These are phyloP conservation scores for Drosophila pseudoobscura DNA, from an alignment of 1,140 invertebrate species.

Conservation along the genomic window DNA sequence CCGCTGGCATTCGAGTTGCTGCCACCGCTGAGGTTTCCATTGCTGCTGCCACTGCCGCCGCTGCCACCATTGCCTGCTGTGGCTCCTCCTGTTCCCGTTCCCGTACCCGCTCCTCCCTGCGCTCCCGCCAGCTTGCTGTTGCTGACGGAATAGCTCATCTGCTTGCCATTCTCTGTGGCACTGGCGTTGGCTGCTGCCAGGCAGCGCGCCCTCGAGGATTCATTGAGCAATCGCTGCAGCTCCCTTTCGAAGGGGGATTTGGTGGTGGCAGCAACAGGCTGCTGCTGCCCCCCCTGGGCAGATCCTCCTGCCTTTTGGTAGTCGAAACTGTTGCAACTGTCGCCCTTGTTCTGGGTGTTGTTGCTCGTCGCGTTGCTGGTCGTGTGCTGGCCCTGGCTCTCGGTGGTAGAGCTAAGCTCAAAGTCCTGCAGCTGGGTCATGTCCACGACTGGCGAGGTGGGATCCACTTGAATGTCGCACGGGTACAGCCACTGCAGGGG, in stretches of 20 bases:
- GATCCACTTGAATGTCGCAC: conserved; percentile 85
- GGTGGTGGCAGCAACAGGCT: conserved; percentile 25
- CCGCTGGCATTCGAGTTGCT: conserved; percentile 78
- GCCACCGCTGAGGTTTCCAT: conserved; percentile 76
- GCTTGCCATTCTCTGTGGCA: conserved; percentile 66
- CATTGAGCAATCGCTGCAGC: conserved; percentile 89
- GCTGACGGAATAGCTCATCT: conserved; percentile 39
- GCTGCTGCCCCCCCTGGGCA: not conserved
- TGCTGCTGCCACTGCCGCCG: conserved; percentile 62
- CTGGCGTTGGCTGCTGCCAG: conserved; percentile 25
- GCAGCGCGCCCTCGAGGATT: conserved; percentile 81
- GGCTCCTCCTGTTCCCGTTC: conserved; percentile 1
- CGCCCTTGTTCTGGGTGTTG: conserved; percentile 84
- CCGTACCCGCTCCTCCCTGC: not conserved
- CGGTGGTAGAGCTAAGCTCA: conserved; percentile 81
- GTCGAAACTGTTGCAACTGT: conserved; percentile 87
- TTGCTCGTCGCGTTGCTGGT: conserved; percentile 80
- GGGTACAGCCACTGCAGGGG: conserved; percentile 86
- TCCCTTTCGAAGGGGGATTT: conserved; percentile 88
- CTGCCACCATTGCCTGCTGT: conserved; percentile 28
- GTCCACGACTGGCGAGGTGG: conserved; percentile 72
- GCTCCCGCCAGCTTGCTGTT: conserved; percentile 60
- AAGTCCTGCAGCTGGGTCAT: conserved; percentile 76
- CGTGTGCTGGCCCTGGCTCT: conserved; percentile 83
- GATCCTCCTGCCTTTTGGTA: conserved; percentile 81